phyloP scores from a whole-genome alignment of 2,888 invertebrate species.

The Stenchaetothrips biformis region DNA sequence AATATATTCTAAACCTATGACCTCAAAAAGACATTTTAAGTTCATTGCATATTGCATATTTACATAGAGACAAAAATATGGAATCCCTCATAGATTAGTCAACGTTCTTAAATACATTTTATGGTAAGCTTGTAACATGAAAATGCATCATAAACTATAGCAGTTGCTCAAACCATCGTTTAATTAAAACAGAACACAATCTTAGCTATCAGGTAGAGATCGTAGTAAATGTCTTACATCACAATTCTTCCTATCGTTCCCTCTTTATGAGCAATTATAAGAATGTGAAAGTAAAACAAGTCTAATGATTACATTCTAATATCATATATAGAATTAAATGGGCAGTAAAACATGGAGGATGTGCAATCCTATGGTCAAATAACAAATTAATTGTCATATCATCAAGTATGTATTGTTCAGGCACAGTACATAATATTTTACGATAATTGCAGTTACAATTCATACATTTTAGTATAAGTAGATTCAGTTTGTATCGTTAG shows the following conservation, averaged over 20 bases:
- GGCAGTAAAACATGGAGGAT: background rate
- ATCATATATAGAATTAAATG: background rate
- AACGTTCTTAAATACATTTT: no score
- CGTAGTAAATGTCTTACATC: background rate
- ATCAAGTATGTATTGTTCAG: background rate
- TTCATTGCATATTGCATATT: background rate
- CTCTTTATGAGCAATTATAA: slow-evolving; percentile 12
- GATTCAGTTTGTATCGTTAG: background rate
- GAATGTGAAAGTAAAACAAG: background rate
- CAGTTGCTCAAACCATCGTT: background rate
- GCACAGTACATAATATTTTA: background rate
- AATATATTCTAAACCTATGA: background rate
- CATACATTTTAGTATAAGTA: background rate
- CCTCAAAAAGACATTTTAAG: background rate
- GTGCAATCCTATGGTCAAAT: background rate
- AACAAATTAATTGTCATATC: background rate
- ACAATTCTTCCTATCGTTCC: background rate
- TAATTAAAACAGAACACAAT: slow-evolving; percentile 2
- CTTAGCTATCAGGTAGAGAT: slow-evolving; percentile 22
- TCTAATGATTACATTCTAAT: slow-evolving; percentile 5
- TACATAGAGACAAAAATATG: background rate
- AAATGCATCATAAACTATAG: no score
- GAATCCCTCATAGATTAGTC: no score
- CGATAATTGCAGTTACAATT: background rate
- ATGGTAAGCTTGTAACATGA: no score